A percentile compares a stretch with the other conserved stretches of the same genome.
Conservation (phyloP, 1,140 invertebrate species). For the Drosophila oshimai region DNA sequence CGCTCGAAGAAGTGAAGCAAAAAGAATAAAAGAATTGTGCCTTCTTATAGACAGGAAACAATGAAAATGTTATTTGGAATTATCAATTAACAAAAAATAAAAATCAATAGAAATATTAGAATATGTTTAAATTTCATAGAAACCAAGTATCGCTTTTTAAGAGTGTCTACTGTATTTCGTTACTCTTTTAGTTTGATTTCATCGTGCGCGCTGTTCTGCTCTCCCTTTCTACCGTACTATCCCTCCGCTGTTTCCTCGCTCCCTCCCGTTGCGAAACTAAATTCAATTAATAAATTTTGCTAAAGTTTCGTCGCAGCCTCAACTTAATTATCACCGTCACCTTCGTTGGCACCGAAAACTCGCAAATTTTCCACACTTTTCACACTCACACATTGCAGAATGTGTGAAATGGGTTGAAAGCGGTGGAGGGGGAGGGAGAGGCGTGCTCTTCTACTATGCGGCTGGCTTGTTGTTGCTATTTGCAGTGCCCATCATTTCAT, state of each 20-base stretch:
- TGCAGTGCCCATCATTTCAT: constrained; percentile 52
- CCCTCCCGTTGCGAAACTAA: constrained; percentile 7
- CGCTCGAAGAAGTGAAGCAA: background rate
- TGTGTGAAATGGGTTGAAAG: background rate
- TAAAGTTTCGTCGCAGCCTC: constrained; percentile 38
- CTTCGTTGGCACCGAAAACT: constrained; percentile 8
- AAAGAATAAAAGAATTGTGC: background rate
- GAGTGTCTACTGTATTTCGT: background rate
- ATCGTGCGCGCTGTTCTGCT: constrained; percentile 31
- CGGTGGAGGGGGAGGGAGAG: background rate
- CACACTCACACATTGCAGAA: constrained; percentile 20
- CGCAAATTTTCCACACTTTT: constrained; percentile 46
- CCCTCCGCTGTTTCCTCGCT: too few relatives aligned
- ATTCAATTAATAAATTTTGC: constrained; percentile 64
- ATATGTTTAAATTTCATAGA: too few relatives aligned
- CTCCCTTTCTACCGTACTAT: background rate
- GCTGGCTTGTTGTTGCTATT: constrained; percentile 38
- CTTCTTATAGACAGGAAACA: too few relatives aligned
- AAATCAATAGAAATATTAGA: too few relatives aligned
- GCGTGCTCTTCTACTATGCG: constrained; percentile 7
- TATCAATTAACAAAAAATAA: too few relatives aligned
- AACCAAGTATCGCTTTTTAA: too few relatives aligned
- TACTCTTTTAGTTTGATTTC: background rate
- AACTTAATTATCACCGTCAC: constrained; percentile 61
- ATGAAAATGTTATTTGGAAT: too few relatives aligned